Conservation (phyloP, 2,888 invertebrate genomes). For the Emesis russula region DNA sequence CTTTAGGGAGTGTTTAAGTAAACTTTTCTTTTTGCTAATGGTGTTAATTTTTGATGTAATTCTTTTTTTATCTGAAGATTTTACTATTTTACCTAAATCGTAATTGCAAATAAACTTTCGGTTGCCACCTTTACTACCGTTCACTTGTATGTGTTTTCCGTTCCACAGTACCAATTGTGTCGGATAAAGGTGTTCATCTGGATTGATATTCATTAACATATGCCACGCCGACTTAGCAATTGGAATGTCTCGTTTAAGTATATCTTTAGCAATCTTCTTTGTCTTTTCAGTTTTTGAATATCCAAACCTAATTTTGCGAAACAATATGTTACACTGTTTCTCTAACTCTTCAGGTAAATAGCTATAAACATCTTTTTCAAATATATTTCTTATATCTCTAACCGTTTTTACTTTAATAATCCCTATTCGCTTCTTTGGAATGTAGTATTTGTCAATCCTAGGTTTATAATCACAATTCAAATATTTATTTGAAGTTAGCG, state of each 20-base stretch:
- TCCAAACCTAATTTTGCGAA: slow-evolving; percentile 92
- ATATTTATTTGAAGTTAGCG: slow-evolving; percentile 73
- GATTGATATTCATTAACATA: slow-evolving; percentile 94
- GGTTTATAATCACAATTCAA: slow-evolving; percentile 91
- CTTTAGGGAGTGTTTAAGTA: slow-evolving; percentile 91
- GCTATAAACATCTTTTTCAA: slow-evolving; percentile 92
- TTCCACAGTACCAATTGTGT: slow-evolving; percentile 93
- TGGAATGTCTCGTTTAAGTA: slow-evolving; percentile 91
- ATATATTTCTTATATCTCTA: slow-evolving; percentile 92
- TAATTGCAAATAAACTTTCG: slow-evolving; percentile 91
- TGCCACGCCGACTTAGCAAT: slow-evolving; percentile 93
- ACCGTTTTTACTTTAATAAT: slow-evolving; percentile 93
- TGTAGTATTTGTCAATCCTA: slow-evolving; percentile 91
- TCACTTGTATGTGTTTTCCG: slow-evolving; percentile 92
- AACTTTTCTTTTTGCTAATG: slow-evolving; percentile 89
- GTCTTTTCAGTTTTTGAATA: slow-evolving; percentile 91
- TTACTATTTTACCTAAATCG: slow-evolving; percentile 89
- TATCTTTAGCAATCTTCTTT: slow-evolving; percentile 91
- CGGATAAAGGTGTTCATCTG: slow-evolving; percentile 90
- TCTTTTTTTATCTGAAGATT: slow-evolving; percentile 79
- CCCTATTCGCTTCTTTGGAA: slow-evolving; percentile 92
- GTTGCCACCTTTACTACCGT: slow-evolving; percentile 93
- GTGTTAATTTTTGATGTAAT: slow-evolving; percentile 70
- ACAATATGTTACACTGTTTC: slow-evolving; percentile 91
- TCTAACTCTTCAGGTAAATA: slow-evolving; percentile 91